Percentiles rank a stretch among this genome's conserved stretches.
Conservation (phyloP, 2,888 invertebrate genomes). For the Augiades crinisus region DNA sequence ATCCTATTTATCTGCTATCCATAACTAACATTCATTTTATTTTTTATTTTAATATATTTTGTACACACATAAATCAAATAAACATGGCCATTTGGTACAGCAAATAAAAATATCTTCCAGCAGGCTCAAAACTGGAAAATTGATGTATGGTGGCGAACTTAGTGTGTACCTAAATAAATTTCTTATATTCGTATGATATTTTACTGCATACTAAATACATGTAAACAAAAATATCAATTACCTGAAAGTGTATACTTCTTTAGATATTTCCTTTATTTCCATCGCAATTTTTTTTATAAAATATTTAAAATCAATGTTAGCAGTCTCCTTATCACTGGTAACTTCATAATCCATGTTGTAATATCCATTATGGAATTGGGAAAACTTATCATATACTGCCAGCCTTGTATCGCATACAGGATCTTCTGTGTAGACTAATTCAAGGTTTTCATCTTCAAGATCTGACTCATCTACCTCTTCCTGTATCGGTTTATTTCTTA, state of each 20-base stretch:
- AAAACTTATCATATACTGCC: neutral
- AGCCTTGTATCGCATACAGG: neutral
- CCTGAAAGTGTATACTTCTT: constrained; percentile 46
- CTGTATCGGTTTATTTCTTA: constrained; percentile 31
- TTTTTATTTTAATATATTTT: no score
- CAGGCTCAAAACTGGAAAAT: no score
- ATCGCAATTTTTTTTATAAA: constrained; percentile 38
- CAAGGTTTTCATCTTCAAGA: constrained; percentile 19
- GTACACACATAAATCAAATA: no score
- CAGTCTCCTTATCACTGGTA: neutral
- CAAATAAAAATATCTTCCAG: no score
- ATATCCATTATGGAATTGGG: neutral
- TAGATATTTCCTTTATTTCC: constrained; percentile 42
- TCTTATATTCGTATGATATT: no score
- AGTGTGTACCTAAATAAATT: no score
- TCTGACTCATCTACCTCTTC: constrained; percentile 20
- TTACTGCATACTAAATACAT: constrained; percentile 3
- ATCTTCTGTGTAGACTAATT: constrained; percentile 20
- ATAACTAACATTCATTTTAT: no score
- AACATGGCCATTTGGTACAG: no score
- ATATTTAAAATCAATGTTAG: constrained; percentile 34
- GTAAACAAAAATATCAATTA: constrained; percentile 34
- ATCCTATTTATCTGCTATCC: no score
- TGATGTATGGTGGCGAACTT: no score
- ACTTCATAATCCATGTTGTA: neutral